A percentile compares a stretch with the other conserved stretches of the same genome.
phyloP scores from a whole-genome alignment of 2,113 vertebrate species.

The Thinocorus orbignyianus region DNA sequence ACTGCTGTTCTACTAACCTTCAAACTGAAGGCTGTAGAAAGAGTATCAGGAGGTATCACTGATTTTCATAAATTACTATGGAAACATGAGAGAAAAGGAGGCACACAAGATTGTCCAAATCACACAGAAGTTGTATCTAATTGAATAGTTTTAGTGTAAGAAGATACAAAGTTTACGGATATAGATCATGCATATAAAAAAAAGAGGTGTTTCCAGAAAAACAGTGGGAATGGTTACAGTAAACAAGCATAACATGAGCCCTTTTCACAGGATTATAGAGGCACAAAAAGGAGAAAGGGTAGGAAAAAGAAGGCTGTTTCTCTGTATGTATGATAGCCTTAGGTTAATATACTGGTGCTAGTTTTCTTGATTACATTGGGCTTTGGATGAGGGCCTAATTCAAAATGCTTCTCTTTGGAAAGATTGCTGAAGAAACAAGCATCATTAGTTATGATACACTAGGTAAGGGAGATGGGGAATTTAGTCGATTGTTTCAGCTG shows the following conservation, averaged over 20 bases:
- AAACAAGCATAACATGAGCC: neutral
- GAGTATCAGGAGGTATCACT: neutral
- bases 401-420: conserved; percentile 18
- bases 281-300: neutral
- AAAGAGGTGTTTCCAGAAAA: neutral
- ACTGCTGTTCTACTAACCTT: neutral
- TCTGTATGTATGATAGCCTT: neutral
- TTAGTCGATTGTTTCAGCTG: conserved; percentile 26
- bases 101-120: neutral
- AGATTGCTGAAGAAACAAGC: conserved; percentile 35
- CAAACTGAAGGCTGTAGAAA: neutral
- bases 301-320: neutral
- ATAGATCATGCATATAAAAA: neutral
- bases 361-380: neutral
- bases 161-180: neutral
- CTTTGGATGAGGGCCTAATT: conserved; percentile 20
- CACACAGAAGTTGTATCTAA: neutral
- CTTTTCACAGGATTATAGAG: neutral
- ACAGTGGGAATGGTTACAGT: neutral
- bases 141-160: neutral
- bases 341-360: neutral
- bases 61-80: neutral
- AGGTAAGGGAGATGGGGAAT: conserved; percentile 51
- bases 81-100: neutral
- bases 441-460: conserved; percentile 55